Conservation (phyloP, 2,113 vertebrate species). For the Hemicordylus capensis region DNA sequence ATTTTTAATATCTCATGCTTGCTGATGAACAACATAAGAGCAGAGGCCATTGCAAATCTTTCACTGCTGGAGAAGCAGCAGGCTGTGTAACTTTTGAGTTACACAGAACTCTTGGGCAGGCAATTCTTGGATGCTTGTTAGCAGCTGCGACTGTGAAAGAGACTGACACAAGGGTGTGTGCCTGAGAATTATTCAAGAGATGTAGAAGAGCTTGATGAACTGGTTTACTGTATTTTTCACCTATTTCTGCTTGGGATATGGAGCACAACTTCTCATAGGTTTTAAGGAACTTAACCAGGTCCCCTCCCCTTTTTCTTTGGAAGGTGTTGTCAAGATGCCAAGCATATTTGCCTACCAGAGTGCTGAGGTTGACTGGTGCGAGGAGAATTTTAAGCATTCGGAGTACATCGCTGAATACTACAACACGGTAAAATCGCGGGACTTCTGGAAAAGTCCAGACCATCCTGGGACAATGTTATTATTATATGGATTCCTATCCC, state of each 20-base stretch:
- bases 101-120: neutral
- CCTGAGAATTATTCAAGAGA: no score
- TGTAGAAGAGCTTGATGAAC: neutral
- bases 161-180: neutral
- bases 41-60: no score
- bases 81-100: neutral
- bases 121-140: neutral
- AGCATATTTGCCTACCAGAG: slow-evolving; percentile 89
- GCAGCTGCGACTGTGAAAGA: neutral
- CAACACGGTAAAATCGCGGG: slow-evolving; percentile 97
- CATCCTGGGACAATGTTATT: no score
- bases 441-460: no score
- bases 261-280: no score
- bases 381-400: slow-evolving; percentile 89
- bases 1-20: no score
- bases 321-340: slow-evolving; percentile 67
- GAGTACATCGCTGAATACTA: slow-evolving; percentile 90
- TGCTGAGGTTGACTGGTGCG: slow-evolving; percentile 96
- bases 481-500: no score
- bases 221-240: neutral
- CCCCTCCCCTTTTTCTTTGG: accelerated
- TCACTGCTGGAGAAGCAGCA: no score
- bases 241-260: no score
- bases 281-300: no score
- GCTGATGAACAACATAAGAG: no score